phyloP scores from a whole-genome alignment of 1,140 invertebrate species.

The Brachionus angularis region DNA sequence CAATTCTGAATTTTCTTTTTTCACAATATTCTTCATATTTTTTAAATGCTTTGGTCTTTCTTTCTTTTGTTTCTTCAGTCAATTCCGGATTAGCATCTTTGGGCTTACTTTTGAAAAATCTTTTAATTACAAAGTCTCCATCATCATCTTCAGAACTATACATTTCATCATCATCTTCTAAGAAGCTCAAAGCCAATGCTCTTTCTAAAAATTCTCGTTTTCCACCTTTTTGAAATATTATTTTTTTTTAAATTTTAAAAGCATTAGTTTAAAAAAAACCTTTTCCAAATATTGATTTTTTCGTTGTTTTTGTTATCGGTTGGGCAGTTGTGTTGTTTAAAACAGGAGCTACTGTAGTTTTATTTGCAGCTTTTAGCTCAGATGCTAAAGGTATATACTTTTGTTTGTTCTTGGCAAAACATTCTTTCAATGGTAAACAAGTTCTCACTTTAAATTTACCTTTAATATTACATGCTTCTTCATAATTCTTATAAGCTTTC shows the following conservation, averaged over 20 bases:
- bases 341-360: not conserved
- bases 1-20: conserved; percentile 1
- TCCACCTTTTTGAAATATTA: not conserved
- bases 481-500: conserved; percentile 31
- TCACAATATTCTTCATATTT: conserved; percentile 38
- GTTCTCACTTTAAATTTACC: conserved; percentile 30
- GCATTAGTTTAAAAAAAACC: not conserved
- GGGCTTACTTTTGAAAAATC: not conserved
- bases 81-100: conserved; percentile 19
- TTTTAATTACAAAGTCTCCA: not conserved
- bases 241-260: not conserved
- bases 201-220: conserved; percentile 31
- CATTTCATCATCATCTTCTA: not conserved
- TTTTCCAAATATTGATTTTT: not conserved
- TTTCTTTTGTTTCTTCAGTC: conserved; percentile 22
- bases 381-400: conserved; percentile 15
- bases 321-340: not conserved
- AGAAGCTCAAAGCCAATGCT: conserved; percentile 23
- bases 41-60: conserved; percentile 26
- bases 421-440: conserved; percentile 8
- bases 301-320: not conserved
- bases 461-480: conserved; percentile 31
- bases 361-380: not conserved
- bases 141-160: not conserved
- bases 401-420: conserved; percentile 20